Conservation (phyloP, 2,113 vertebrate genomes). For the Blennius ocellaris region DNA sequence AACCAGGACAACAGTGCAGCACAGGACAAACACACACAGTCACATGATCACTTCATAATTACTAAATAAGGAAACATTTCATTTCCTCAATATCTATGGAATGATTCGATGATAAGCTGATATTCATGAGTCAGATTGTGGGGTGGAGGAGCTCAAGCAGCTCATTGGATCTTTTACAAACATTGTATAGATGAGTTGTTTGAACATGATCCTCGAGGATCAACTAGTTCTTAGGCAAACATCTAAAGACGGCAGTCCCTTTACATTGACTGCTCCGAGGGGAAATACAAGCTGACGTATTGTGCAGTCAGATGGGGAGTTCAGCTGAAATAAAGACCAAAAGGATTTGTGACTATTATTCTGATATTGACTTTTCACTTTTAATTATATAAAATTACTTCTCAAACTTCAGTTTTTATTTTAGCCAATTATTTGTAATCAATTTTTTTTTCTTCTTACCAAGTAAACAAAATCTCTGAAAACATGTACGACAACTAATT, state of each 20-base stretch:
- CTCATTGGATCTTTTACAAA: conserved; percentile 23
- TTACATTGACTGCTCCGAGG: not conserved
- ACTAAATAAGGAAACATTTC: not conserved
- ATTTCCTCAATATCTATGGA: conserved; percentile 17
- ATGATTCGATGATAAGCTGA: not conserved
- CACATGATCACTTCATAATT: too few relatives aligned
- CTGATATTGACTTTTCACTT: too few relatives aligned
- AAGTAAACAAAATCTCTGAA: too few relatives aligned
- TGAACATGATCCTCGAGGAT: conserved; percentile 11
- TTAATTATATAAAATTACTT: too few relatives aligned
- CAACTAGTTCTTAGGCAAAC: conserved; percentile 23
- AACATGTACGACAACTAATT: too few relatives aligned
- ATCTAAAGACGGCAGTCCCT: not conserved
- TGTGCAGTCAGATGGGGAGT: not conserved
- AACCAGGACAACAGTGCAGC: too few relatives aligned
- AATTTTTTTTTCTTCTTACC: too few relatives aligned
- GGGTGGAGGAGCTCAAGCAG: conserved; percentile 8
- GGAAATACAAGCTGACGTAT: not conserved
- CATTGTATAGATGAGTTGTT: conserved; percentile 19
- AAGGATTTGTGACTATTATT: not conserved
- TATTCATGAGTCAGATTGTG: not conserved
- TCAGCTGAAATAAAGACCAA: not conserved
- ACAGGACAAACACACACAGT: too few relatives aligned
- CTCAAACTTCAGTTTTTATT: too few relatives aligned
- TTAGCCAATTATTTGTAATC: too few relatives aligned